Percentiles rank a stretch among this genome's conserved stretches.
Conservation (phyloP, 2,113 vertebrate species). For the Ptychochromis oligacanthus region DNA sequence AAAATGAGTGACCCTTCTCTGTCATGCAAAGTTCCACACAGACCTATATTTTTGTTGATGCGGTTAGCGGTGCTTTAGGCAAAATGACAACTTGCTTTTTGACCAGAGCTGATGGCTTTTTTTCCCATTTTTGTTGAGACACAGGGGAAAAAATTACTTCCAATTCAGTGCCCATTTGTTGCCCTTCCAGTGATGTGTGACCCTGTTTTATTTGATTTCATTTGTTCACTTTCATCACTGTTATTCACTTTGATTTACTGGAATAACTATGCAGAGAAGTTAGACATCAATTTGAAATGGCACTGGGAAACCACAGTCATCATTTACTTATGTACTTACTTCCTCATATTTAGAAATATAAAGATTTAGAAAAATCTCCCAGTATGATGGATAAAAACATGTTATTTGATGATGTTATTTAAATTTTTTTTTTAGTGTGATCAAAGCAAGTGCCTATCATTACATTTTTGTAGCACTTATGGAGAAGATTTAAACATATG, state of each 20-base stretch:
- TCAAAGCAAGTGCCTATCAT: not conserved
- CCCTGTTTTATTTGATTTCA: slow-evolving; percentile 85
- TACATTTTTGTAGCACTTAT: not conserved
- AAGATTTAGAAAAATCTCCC: not conserved
- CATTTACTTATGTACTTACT: slow-evolving; percentile 43
- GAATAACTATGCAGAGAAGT: slow-evolving; percentile 63
- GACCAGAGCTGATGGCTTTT: slow-evolving; percentile 76
- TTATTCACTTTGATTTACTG: slow-evolving; percentile 78
- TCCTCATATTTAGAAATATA: slow-evolving; percentile 15
- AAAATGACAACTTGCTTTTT: slow-evolving; percentile 83
- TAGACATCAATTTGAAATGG: slow-evolving; percentile 70
- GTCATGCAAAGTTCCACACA: slow-evolving; percentile 72
- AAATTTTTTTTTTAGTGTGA: not conserved
- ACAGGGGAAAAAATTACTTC: slow-evolving; percentile 77
- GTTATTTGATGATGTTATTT: not conserved
- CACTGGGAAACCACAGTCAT: slow-evolving; percentile 59
- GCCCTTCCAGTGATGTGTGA: slow-evolving; percentile 86
- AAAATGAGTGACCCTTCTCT: slow-evolving; percentile 74
- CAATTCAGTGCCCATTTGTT: slow-evolving; percentile 82
- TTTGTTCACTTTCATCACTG: slow-evolving; percentile 83
- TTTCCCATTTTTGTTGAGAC: slow-evolving; percentile 73
- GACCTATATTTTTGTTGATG: slow-evolving; percentile 75
- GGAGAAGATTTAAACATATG: not conserved
- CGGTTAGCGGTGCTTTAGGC: slow-evolving; percentile 79
- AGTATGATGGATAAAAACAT: not conserved